Percentiles rank a stretch among this genome's conserved stretches.
phyloP scores from a whole-genome alignment of 2,113 vertebrate species.

The Arizona elegans region DNA sequence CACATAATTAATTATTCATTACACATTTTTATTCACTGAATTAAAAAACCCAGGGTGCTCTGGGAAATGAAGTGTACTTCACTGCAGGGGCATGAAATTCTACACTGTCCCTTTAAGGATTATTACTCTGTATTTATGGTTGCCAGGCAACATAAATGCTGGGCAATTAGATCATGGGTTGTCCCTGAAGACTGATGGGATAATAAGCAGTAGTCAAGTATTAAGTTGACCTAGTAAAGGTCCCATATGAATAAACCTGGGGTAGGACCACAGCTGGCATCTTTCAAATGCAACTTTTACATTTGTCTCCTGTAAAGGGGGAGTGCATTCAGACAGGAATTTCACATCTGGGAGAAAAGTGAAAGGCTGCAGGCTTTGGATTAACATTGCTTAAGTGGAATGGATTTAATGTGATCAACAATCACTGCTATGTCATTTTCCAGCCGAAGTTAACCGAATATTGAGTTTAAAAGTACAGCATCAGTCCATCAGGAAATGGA shows the following conservation, averaged over 20 bases:
- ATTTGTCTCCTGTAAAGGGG: constrained; percentile 56
- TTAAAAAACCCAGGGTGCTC: constrained; percentile 85
- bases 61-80: constrained; percentile 82
- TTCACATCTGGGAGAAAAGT: constrained; percentile 42
- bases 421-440: not conserved
- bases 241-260: constrained; percentile 82
- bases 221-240: constrained; percentile 85
- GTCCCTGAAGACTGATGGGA: constrained; percentile 85
- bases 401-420: constrained; percentile 32
- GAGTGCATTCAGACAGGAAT: constrained; percentile 68
- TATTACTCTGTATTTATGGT: constrained; percentile 83
- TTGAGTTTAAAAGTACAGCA: not conserved
- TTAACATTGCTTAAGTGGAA: constrained; percentile 39
- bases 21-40: constrained; percentile 86
- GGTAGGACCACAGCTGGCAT: constrained; percentile 78
- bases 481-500: not conserved
- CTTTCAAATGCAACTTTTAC: constrained; percentile 81
- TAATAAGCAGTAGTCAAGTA: constrained; percentile 88
- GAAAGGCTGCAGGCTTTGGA: constrained; percentile 10
- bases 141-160: constrained; percentile 85
- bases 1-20: constrained; percentile 88
- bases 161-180: constrained; percentile 86
- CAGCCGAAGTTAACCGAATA: not conserved
- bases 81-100: constrained; percentile 79
- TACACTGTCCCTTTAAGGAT: constrained; percentile 84